Evolutionary conservation across 2,797 vertebrate species (phyloP).

Genomic region (Oophaga sylvatica): DNA sequence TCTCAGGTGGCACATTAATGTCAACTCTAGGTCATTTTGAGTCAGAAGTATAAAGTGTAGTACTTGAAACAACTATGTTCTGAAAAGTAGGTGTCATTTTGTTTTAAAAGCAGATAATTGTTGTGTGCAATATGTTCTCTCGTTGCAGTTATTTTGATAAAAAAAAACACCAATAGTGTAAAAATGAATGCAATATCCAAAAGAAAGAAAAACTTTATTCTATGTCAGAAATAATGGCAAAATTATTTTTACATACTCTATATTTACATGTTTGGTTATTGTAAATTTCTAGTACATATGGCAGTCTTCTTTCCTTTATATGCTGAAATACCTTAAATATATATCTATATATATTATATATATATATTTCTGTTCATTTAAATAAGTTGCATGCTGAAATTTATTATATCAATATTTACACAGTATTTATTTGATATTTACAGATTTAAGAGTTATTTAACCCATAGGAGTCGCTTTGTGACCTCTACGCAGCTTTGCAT

Average conservation of each 20-base stretch:
- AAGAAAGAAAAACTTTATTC: conserved; percentile 81
- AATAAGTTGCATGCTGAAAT: conserved; percentile 86
- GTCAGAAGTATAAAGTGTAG: too few relatives aligned
- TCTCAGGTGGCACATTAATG: too few relatives aligned
- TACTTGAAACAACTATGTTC: too few relatives aligned
- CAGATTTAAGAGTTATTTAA: conserved; percentile 66
- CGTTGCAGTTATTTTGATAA: not conserved
- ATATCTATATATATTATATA: conserved; percentile 48
- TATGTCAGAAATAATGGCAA: conserved; percentile 93
- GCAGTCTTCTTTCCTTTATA: conserved; percentile 72
- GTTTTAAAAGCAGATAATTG: too few relatives aligned
- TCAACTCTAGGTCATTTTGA: too few relatives aligned
- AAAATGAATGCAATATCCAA: conserved; percentile 58
- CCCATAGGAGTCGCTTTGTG: conserved; percentile 49
- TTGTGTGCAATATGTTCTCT: not conserved
- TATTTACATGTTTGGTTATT: conserved; percentile 90
- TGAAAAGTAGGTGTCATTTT: too few relatives aligned
- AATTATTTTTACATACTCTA: conserved; percentile 87
- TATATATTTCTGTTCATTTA: conserved; percentile 62
- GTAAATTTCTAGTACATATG: conserved; percentile 78
- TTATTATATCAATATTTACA: conserved; percentile 77
- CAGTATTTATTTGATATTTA: conserved; percentile 66
- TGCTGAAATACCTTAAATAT: conserved; percentile 58
- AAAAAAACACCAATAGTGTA: not conserved
- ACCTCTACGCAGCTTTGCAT: conserved; percentile 48